These are phyloP conservation scores for Cyprinodon tularosa DNA, from an alignment of 2,113 vertebrate genomes.

Conservation along the genomic window DNA sequence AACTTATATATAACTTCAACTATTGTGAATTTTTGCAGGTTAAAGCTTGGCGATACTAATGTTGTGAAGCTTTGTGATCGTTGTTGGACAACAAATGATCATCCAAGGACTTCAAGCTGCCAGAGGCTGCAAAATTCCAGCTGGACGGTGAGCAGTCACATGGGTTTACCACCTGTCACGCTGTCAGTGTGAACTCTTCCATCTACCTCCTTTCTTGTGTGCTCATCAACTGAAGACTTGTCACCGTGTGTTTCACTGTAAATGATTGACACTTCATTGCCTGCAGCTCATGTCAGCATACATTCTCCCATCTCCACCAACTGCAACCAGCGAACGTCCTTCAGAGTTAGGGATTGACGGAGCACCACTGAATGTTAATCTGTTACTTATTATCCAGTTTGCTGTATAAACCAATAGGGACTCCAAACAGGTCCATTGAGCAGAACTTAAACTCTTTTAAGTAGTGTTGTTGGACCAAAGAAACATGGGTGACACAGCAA, in stretches of 20 bases:
- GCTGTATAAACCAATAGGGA: background rate
- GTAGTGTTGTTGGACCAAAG: no score
- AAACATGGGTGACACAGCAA: no score
- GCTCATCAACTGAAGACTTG: background rate
- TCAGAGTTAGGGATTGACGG: background rate
- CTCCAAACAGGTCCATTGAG: background rate
- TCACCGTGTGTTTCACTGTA: slow-evolving; percentile 7
- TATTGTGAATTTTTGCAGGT: no score
- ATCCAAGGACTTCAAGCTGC: slow-evolving; percentile 6
- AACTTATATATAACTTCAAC: no score
- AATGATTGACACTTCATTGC: slow-evolving; percentile 15
- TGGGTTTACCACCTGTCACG: slow-evolving; percentile 16
- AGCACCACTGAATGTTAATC: background rate
- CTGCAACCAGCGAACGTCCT: background rate
- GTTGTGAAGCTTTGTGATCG: background rate
- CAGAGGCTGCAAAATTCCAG: background rate
- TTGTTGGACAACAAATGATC: background rate
- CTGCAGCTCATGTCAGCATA: slow-evolving; percentile 16
- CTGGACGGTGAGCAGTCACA: background rate
- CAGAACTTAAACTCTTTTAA: no score
- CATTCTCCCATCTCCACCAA: background rate
- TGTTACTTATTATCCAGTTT: background rate
- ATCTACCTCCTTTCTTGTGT: slow-evolving; percentile 12
- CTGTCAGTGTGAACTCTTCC: slow-evolving; percentile 6
- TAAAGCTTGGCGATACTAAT: background rate